Conservation (phyloP, 1,140 invertebrate species). For the Aricia agestis region DNA sequence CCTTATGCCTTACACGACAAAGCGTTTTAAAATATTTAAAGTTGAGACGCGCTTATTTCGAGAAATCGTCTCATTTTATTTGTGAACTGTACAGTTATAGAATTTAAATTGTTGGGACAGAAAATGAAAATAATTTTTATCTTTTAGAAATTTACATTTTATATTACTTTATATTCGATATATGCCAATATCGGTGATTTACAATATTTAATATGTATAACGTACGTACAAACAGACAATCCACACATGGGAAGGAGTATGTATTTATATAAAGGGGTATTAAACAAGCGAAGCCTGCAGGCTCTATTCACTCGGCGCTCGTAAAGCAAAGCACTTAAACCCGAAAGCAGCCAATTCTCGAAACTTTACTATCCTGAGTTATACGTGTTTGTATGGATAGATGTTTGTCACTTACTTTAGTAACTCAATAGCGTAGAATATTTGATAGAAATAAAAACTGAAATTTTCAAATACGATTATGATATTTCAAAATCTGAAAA, state of each 20-base stretch:
- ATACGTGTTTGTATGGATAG: background rate
- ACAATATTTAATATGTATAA: no score
- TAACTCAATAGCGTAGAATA: no score
- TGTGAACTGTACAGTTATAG: background rate
- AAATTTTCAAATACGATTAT: no score
- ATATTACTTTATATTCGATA: background rate
- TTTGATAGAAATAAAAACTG: no score
- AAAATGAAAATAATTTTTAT: no score
- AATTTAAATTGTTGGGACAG: background rate
- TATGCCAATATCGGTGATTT: background rate
- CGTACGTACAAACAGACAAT: no score
- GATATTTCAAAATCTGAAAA: no score
- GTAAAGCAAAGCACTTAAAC: background rate
- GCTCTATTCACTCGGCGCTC: background rate
- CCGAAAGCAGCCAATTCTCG: constrained; percentile 1
- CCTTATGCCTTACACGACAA: background rate
- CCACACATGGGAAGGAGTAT: background rate
- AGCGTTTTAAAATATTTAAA: background rate
- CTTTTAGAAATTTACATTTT: no score
- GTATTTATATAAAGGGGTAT: background rate
- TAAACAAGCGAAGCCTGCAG: background rate
- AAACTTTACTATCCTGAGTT: constrained; percentile 4
- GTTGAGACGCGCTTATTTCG: background rate
- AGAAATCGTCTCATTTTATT: background rate
- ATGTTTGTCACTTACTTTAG: no score